Percentiles rank a stretch among this genome's conserved stretches.
phyloP scores from a whole-genome alignment of 2,888 invertebrate species.

The Rotaria socialis region DNA sequence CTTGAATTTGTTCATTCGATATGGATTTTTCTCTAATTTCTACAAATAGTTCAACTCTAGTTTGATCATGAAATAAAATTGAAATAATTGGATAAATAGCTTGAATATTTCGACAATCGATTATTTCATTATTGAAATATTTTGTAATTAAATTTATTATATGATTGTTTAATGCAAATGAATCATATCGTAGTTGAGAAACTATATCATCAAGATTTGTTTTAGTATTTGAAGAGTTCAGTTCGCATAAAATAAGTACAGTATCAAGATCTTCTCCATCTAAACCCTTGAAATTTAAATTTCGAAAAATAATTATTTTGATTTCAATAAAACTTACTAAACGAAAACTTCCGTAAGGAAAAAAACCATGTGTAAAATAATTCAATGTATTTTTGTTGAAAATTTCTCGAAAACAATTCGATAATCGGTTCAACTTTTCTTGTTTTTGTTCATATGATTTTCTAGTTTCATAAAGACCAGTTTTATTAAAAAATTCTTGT shows the following conservation, averaged over 20 bases:
- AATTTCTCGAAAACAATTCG: background rate
- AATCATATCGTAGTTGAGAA: background rate
- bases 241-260: background rate
- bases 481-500: background rate
- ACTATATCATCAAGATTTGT: background rate
- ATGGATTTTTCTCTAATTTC: background rate
- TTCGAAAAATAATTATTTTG: no score
- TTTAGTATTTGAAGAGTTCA: background rate
- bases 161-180: background rate
- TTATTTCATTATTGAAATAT: background rate
- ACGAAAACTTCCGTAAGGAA: conserved; percentile 16
- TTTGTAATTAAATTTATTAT: background rate
- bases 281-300: background rate
- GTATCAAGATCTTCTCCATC: conserved; percentile 8
- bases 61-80: conserved; percentile 7
- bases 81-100: background rate
- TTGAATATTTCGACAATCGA: background rate
- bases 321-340: background rate
- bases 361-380: background rate
- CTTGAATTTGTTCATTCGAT: background rate
- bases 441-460: background rate
- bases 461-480: background rate
- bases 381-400: background rate
- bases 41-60: background rate
- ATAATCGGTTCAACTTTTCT: background rate